Conservation (phyloP, 2,797 vertebrate species). For the Neostethus bicornis region DNA sequence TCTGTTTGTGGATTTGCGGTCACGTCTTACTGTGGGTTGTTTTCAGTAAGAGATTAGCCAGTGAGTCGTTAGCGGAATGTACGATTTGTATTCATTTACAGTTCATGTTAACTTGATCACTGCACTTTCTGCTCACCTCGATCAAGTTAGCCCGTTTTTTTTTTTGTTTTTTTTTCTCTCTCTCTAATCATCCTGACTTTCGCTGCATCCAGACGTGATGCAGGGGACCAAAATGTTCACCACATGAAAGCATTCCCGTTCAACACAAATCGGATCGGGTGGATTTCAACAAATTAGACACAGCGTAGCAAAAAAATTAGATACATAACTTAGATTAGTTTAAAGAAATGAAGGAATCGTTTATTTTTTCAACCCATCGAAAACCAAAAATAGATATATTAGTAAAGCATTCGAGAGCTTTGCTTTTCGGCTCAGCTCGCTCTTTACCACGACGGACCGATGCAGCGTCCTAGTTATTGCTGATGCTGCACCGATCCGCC, state of each 20-base stretch:
- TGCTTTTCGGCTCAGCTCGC: no score
- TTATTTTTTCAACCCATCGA: neutral
- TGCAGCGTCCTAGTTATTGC: no score
- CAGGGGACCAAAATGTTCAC: slow-evolving; percentile 72
- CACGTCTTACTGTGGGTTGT: slow-evolving; percentile 61
- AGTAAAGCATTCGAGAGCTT: no score
- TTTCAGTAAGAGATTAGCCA: slow-evolving; percentile 47
- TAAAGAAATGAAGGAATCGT: neutral
- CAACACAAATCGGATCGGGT: slow-evolving; percentile 44
- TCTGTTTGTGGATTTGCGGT: slow-evolving; percentile 55
- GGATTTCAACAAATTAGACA: slow-evolving; percentile 54
- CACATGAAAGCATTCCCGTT: slow-evolving; percentile 72
- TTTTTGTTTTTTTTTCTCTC: slow-evolving; percentile 34
- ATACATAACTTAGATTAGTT: slow-evolving; percentile 5
- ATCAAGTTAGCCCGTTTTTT: slow-evolving; percentile 64
- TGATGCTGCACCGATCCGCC: no score
- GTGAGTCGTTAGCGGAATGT: slow-evolving; percentile 71
- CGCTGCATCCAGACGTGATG: slow-evolving; percentile 62
- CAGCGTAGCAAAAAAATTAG: slow-evolving; percentile 76
- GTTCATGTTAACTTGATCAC: slow-evolving; percentile 69
- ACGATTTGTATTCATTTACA: slow-evolving; percentile 62
- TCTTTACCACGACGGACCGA: no score
- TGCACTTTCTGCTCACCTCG: slow-evolving; percentile 74
- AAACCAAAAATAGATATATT: no score
- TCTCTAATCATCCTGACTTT: slow-evolving; percentile 55